Base-by-base conservation (phyloP, 92 coral and sea anemone species). In the Siderastrea siderea region DNA sequence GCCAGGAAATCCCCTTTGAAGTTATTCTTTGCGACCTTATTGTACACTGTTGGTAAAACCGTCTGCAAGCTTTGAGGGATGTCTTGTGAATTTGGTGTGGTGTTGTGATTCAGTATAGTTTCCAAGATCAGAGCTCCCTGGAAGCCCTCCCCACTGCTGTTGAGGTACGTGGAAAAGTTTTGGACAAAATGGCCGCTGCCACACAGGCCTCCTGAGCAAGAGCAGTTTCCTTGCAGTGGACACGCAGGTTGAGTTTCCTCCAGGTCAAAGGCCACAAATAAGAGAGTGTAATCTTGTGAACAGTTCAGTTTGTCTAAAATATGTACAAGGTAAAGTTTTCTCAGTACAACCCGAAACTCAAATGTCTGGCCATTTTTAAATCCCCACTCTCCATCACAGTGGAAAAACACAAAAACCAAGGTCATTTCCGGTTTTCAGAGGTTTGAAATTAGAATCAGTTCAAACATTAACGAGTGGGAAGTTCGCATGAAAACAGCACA, bases 231-330 rank as follows among this genome's bases (percentile, higher is more conserved):
- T 1, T 54, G 46, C 2, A 17, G 3, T n/a, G 26, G 54, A 61
- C 88, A 91, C 11, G 58, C 3, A 49, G 26, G 16, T 60, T 68
- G 79, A 4, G 43, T 9, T 72, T 95, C 98, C 82, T 95, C 95
- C 59, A 92, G 70, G 70, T 94, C 98, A 65, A 94, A 94, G 17
- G 98, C 98, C 12, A 92, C 98, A 46, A 94, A 89, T 49, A 86
- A 44, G 44, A 94, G 52, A 3, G 97, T 89, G 79, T 71, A 46
- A 77, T 86, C 84, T 38, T 90, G 87, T 89, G 72, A 70, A 58
- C 95, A 93, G 7, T n/a, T 86, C 58, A 67, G 75, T 15, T 80
- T 79, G 68, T 89, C 95, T 92, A 14, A 7, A 64, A 51, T 26
- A 26, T 26, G 38, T 26, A 26, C 38, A 26, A 26, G 38, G 38